Percentiles rank a stretch among this genome's conserved stretches.
These are phyloP conservation scores for Trichosurus vulpecula DNA, from an alignment of 2,797 vertebrate genomes.

Conservation along the genomic window DNA sequence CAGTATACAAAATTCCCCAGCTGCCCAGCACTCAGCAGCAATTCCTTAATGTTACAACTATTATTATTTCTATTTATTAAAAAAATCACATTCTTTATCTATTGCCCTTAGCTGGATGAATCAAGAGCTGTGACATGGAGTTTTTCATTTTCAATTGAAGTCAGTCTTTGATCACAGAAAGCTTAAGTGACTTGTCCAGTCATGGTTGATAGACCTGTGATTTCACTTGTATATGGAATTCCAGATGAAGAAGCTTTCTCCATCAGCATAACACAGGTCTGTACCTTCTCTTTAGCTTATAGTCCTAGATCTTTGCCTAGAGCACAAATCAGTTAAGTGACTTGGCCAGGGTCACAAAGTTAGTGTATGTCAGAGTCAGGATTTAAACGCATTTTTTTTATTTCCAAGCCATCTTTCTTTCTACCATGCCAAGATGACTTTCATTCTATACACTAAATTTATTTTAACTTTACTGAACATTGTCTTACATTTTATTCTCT, in stretches of 20 bases:
- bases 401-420: neutral
- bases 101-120: conserved; percentile 14
- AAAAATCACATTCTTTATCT: neutral
- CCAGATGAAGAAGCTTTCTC: neutral
- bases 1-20: neutral
- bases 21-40: neutral
- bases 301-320: neutral
- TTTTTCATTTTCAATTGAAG: conserved; percentile 44
- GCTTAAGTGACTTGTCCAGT: neutral
- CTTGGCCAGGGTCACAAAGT: neutral
- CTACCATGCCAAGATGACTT: neutral
- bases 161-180: neutral
- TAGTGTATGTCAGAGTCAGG: neutral
- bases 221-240: neutral
- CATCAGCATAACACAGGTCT: neutral
- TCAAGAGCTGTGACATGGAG: conserved; percentile 4
- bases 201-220: neutral
- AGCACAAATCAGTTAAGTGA: neutral
- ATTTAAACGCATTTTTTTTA: neutral
- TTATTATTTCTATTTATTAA: neutral
- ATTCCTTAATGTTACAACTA: neutral
- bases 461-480: neutral
- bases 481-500: neutral
- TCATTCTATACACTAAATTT: neutral
- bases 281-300: neutral